phyloP scores from a whole-genome alignment of 2,888 invertebrate genomes.

The Drosophila gaucha region DNA sequence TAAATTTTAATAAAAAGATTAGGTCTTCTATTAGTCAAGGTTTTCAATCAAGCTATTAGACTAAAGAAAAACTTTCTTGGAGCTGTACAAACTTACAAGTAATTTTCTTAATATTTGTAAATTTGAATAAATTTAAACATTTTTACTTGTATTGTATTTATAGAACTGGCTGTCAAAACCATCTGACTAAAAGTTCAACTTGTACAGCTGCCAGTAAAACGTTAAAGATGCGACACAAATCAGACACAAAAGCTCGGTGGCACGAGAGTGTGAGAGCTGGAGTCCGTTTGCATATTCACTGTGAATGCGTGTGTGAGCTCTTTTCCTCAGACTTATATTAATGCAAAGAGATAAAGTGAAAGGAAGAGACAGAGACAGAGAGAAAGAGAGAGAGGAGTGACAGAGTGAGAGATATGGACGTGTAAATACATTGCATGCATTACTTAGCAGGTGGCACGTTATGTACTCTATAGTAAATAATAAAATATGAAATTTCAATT shows the following conservation, averaged over 20 bases:
- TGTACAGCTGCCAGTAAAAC: not conserved
- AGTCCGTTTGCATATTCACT: not conserved
- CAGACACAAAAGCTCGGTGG: not conserved
- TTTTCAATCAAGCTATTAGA: too few relatives aligned
- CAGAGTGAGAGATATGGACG: not conserved
- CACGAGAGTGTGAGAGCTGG: slow-evolving; percentile 1
- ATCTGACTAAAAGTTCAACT: not conserved
- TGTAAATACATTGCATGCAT: slow-evolving; percentile 3
- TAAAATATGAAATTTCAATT: slow-evolving; percentile 41
- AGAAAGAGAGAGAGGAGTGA: not conserved
- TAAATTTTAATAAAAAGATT: too few relatives aligned
- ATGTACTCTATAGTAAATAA: slow-evolving; percentile 26
- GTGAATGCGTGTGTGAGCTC: not conserved
- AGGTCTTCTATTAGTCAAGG: too few relatives aligned
- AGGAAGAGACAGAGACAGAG: not conserved
- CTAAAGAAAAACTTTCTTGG: too few relatives aligned
- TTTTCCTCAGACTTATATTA: slow-evolving; percentile 8
- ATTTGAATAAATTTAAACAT: too few relatives aligned
- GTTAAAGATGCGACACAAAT: slow-evolving; percentile 5
- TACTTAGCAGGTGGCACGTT: not conserved
- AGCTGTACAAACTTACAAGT: not conserved
- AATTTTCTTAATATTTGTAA: not conserved
- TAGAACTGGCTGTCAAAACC: not conserved
- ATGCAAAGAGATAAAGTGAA: not conserved
- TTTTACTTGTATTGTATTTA: too few relatives aligned